Evolutionary conservation across 1,140 invertebrate species (phyloP), one percentile per base, ranked within the genome.

Genomic region (Zaprionus taronus): DNA sequence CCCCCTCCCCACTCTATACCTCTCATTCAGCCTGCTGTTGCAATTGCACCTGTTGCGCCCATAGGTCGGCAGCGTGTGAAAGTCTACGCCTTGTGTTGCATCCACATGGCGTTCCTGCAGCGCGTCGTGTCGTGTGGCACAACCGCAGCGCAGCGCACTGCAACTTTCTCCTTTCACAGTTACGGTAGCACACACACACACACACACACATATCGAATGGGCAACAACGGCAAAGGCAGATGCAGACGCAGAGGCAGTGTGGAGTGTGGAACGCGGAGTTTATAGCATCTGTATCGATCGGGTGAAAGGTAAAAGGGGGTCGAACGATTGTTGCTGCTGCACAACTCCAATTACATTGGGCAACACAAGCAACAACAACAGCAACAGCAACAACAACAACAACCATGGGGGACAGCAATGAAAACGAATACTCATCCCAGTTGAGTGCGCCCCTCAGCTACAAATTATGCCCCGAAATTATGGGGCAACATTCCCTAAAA

Each of bases 101-200:
- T 31, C 66, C 67, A 62, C 38, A 22, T 28, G 34, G 28, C 51
- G 58, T 62, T 73, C 71, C 31, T 34, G 31, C 31, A 34, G 31
- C 31, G 9, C 31, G 9, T 11, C 31, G 9, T 9, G 9, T 31
- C 31, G 31, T 11, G 31, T 31, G 31, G 31, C 31, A 31, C 9
- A 9, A 9, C 31, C 31, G 31, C 31, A 31, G 38, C 57, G 58
- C 58, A 20, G 47, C 47, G 49, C 36, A 36, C 34, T 17, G 14
- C 55, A 66, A 81, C 81, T 87, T 89, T 89, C 81, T 83, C 80
- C 77, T 80, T 80, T 77, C 62, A 60, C 70, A 82, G 67, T 55
- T 56, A 36, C 66, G 36, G 24, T 12, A 62, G 26, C 56, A 44
- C n/a, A 49, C 47, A 24, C 41, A 34, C 56, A 44, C n/a, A 49